Evolutionary conservation across 2,797 vertebrate genomes (phyloP), one percentile per base, ranked within the genome.

Genomic region (Okamejei kenojei): DNA sequence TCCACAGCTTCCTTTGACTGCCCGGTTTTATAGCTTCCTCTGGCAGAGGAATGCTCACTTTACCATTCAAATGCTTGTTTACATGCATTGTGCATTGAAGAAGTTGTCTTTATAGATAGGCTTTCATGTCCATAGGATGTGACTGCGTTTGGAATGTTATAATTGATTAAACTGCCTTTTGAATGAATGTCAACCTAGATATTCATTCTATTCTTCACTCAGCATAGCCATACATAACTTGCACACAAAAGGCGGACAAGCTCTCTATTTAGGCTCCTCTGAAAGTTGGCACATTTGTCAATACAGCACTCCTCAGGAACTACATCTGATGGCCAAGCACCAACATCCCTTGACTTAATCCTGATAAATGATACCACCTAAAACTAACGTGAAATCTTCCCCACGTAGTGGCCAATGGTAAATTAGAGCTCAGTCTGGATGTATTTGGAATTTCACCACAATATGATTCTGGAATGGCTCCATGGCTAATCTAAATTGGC

Each of bases 401-500:
- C 1, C 84, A 17, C 65, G 61, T 35, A 32, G 15, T 29, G n/a
- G 3, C n/a, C 63, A 68, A 19, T 19, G 19, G 21, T 88, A 65
- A 35, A 19, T 88, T 35, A 63, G n/a, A 21, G 8, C 84, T 88
- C 32, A 88, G 61, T 21, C 7, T 68, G 63, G 61, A 68, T 68
- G 61, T 68, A 68, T 35, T 2, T 61, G 61, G 61, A 29, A n/a
- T 6, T 21, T 65, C 29, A n/a, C 61, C n/a, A 17, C n/a, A 68
- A 65, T 88, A 65, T 88, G n/a, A 68, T 88, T 65, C 61, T 88
- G 13, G 26, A 65, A 35, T 88, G 15, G 6, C 84, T 88, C 29
- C 61, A n/a, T 68, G 19, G 15, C n/a, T 88, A 68, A 88, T 88
- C 65, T 86, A n/a, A 86, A 86, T 65, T 86, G 82, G 82, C 82